phyloP scores from a whole-genome alignment of 1,140 invertebrate genomes.

The Heliconius himera region DNA sequence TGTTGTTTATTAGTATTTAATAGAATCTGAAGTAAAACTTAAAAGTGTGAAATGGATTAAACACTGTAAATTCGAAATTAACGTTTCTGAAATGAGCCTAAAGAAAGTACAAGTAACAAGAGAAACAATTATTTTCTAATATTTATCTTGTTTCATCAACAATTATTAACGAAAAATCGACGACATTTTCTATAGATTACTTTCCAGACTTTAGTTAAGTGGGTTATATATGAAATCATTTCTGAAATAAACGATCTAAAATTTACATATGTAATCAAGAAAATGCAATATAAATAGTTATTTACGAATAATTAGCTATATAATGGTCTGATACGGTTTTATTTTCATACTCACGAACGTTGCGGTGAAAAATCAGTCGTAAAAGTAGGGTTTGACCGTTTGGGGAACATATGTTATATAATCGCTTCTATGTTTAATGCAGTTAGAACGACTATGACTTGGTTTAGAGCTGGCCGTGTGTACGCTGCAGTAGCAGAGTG shows the following conservation, averaged over 20 bases:
- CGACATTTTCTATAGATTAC: background rate
- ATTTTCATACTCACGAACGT: constrained; percentile 18
- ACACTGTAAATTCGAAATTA: too few species aligned
- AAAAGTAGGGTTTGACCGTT: constrained; percentile 23
- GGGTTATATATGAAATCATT: background rate
- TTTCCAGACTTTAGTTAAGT: background rate
- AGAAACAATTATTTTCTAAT: too few species aligned
- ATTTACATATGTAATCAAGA: constrained; percentile 9
- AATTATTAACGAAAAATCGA: too few species aligned
- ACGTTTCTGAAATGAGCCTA: too few species aligned
- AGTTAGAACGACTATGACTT: constrained; percentile 34
- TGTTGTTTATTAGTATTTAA: too few species aligned
- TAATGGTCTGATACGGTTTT: constrained; percentile 4
- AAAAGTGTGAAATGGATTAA: too few species aligned
- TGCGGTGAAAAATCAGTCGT: constrained; percentile 28
- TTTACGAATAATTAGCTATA: constrained; percentile 11
- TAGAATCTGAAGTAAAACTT: too few species aligned
- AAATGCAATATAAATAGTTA: constrained; percentile 9
- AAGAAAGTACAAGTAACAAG: too few species aligned
- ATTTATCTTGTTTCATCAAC: too few species aligned
- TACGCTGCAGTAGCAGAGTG: constrained; percentile 38
- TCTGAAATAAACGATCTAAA: background rate
- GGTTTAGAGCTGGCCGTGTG: constrained; percentile 18
- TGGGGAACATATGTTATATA: constrained; percentile 13
- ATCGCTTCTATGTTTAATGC: constrained; percentile 32